These are phyloP conservation scores for Hesperophylax magnus DNA, from an alignment of 1,140 invertebrate species.

Conservation along the genomic window DNA sequence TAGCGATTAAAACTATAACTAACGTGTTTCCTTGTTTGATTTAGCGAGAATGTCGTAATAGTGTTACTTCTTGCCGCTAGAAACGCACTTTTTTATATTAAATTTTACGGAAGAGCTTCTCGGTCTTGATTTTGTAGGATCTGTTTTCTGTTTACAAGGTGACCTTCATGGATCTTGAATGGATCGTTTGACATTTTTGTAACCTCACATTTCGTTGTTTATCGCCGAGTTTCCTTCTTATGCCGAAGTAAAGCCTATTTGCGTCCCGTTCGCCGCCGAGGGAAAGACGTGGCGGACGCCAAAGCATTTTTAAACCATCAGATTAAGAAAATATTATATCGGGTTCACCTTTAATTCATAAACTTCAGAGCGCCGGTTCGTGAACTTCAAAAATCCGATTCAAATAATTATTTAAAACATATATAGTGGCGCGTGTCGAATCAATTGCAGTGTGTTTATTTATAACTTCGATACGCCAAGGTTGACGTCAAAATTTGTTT, in stretches of 20 bases:
- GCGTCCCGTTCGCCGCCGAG: neutral
- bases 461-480: conserved; percentile 24
- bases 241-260: neutral
- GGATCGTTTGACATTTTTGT: conserved; percentile 20
- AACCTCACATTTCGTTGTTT: conserved; percentile 37
- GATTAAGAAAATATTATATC: too few relatives aligned
- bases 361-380: neutral
- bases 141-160: conserved; percentile 10
- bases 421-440: neutral
- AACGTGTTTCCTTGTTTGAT: too few relatives aligned
- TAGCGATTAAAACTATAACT: too few relatives aligned
- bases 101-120: too few relatives aligned
- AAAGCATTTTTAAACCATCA: too few relatives aligned
- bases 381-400: neutral
- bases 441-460: conserved; percentile 10
- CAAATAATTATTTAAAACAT: neutral
- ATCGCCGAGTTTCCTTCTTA: neutral
- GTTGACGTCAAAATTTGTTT: conserved; percentile 6
- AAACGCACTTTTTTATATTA: too few relatives aligned
- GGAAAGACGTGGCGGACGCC: neutral
- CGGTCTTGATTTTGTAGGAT: too few relatives aligned
- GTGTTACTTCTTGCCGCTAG: too few relatives aligned
- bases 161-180: conserved; percentile 20
- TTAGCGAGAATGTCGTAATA: too few relatives aligned
- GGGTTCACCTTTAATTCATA: too few relatives aligned